Base-by-base conservation (phyloP, 2,113 vertebrate species). In the Galeopterus variegatus region DNA sequence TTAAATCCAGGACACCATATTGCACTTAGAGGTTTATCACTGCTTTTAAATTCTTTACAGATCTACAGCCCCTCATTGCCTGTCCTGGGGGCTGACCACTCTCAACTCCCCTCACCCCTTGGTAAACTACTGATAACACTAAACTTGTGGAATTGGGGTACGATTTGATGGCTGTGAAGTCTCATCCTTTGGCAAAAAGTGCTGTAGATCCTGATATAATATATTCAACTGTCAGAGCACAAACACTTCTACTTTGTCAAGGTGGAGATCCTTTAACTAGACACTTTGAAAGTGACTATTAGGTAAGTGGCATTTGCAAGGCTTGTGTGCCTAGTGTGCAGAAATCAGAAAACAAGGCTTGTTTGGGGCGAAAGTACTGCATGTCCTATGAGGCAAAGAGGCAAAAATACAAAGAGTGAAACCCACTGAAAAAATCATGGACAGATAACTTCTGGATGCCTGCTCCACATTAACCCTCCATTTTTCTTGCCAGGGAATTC, bases 21-120 rank as follows among this genome's bases (percentile, higher is more conserved):
- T 88, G 69, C 8, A 62, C 87, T 89, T 73, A 45, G 31, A 86
- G 26, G 18, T 77, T 85, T 86, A 83, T 64, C 48, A 48, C 13
- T 95, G 36, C 72, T 92, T 96, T 79, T 77, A 90, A 56, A 88
- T 93, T 93, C n/a, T 82, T 89, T 67, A 21, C 50, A 60, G 52
- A 75, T 65, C 33, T 80, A 64, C 9, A 80, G 50, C 10, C 19
- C 52, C 17, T 87, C 80, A 50, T 24, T 84, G 18, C 52, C 26
- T 85, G 52, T 3, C 26, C 36, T 17, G 9, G 60, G 21, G 6
- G 64, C 64, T 70, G n/a, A 88, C 19, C 21, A 3, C 24, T 45
- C 70, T 31, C 56, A 80, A 45, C 2, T 10, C 10, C 3, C 23
- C 24, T 23, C 17, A 56, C 54, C 3, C 48, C 48, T 77, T 50